Base-by-base conservation (phyloP, 2,113 vertebrate species). In the Perccottus glenii region DNA sequence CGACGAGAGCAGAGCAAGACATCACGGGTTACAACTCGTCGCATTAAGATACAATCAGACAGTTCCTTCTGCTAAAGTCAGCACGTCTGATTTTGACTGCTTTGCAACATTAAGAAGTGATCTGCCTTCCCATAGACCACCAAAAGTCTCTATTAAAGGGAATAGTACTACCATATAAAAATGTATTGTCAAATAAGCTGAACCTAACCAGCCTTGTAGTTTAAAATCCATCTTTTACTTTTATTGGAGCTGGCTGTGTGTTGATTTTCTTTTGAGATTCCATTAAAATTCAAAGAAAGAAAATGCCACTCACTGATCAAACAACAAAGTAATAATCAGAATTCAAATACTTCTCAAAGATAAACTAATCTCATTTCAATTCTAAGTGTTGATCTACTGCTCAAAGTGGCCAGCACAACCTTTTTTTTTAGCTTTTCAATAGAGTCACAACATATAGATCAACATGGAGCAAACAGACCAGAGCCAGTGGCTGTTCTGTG, bases 351-450 rank as follows among this genome's bases (percentile, higher is more conserved):
- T 14, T 8, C 35, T 36, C 52, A 36, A 55, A 55, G 33, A 55
- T 11, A 11, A 11, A 52, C 50, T 52, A 55, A 55, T 55, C 52
- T 55, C 52, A 38, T 55, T 55, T 55, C 33, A 55, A 55, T 55
- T 55, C 14, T 55, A 36, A 55, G 33, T 12, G 35, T 38, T 55
- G 52, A 55, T 55, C 52, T 33, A 3, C 19, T 27, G 19, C 19
- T 27, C 19, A 27, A 3, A 27, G 19, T 1, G 19, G 19, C 19
- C 19, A 1, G 3, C 19, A 27, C 19, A 27, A 3, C 3, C 19
- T 27, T 27, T 27, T 27, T 27, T 27, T 27, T 27, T 27, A 27
- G 19, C 19, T 27, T 27, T 27, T 27, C 19, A 27, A 27, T 27
- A 3, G 19, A 27, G 19, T 27, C 19, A 27, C 19, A 27, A 3